Evolutionary conservation across 35 echinoderm and acorn worm species (phyloP).

Genomic region (Ptychodera flava): DNA sequence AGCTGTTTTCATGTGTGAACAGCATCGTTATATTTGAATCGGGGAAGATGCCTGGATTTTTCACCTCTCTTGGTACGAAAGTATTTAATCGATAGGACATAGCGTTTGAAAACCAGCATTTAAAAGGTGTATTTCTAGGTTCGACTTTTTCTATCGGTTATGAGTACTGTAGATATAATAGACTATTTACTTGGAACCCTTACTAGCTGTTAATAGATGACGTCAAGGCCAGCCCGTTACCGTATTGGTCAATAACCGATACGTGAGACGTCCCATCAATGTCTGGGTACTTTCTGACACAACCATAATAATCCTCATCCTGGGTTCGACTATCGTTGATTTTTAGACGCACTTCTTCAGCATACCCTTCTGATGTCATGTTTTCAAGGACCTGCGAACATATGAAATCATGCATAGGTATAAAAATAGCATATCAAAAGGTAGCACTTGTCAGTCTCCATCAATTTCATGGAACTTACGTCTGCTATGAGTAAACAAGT

Average conservation of each 20-base stretch:
- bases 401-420: no score
- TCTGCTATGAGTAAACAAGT: no score
- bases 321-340: constrained; percentile 61
- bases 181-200: neutral
- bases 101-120: no score
- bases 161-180: no score
- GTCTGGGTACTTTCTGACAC: constrained; percentile 36
- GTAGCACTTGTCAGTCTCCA: neutral
- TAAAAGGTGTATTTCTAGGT: no score
- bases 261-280: constrained; percentile 65
- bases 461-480: neutral
- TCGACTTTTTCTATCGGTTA: no score
- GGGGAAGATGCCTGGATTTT: no score
- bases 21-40: no score
- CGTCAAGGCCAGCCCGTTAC: constrained; percentile 64
- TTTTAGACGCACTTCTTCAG: constrained; percentile 33
- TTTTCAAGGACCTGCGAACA: constrained; percentile 46
- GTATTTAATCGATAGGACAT: no score
- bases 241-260: constrained; percentile 72
- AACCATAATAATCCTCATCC: constrained; percentile 56
- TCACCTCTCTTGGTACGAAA: no score
- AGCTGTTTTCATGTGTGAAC: no score
- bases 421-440: no score
- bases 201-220: constrained; percentile 74
- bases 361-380: constrained; percentile 65